Evolutionary conservation across 2,113 vertebrate genomes (phyloP), one percentile per base, ranked within the genome.

Genomic region (cattle (Bos taurus)): DNA sequence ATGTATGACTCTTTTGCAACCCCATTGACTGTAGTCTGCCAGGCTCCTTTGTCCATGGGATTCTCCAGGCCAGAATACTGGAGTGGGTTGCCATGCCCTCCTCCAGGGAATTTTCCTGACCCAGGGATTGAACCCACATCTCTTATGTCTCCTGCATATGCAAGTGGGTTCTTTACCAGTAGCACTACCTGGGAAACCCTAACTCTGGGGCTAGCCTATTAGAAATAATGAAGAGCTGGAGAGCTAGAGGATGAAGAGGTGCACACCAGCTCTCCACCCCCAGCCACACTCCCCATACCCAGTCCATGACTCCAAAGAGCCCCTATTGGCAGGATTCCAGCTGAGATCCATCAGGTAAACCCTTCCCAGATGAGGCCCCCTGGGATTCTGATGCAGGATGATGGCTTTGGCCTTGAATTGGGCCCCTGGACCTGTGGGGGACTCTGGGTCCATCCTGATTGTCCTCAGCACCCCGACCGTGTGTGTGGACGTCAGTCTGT

Each of bases 201-300:
- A 23, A 28, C 9, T 91, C 46, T 64, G 19, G 25, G 48, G 25
- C 36, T 23, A 8, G 36, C 25, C 46, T 67, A 25, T 21, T 48
- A 80, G 50, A 19, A 88, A 64, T 7, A 50, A 50, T 5, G 6
- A 57, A 30, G 4, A 67, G n/a, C 19, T 52, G 26, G 84, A 82
- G 40, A 14, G 15, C 62, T 2, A 11, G n/a, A 71, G 19, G 19
- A 71, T 40, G 15, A 71, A 21, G n/a, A 48, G 6, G 19, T 14
- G 25, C 9, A 36, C 10, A 50, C 25, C 26, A 50, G 60, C 33
- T 48, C 13, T 50, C 26, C 23, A 33, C 16, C 26, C 92, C 60
- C 14, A 5, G 10, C 6, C 7, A 0, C 7, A 4, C 14, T 57
- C 25, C 16, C 10, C 16, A 52, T 12, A 48, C 6, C 36, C 16